Percentiles rank a stretch among this genome's conserved stretches.
These are phyloP conservation scores for Clusia tigrina DNA, from an alignment of 2,888 invertebrate species.

Conservation along the genomic window DNA sequence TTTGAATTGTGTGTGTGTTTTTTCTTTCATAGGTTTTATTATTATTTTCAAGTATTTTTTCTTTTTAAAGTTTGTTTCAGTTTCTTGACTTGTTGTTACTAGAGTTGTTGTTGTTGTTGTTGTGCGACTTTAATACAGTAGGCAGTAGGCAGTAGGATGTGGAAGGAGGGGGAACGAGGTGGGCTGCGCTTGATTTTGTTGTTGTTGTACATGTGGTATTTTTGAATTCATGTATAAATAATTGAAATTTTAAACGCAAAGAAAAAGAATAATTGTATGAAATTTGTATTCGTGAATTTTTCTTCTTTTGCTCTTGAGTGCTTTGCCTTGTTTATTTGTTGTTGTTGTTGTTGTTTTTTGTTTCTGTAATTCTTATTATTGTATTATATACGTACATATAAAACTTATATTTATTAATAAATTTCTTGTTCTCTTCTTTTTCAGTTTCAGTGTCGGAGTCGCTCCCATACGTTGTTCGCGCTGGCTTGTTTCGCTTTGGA, in stretches of 20 bases:
- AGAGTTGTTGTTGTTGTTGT: neutral
- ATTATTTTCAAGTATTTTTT: neutral
- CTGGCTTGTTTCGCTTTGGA: neutral
- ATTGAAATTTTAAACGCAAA: conserved; percentile 6
- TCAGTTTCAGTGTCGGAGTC: conserved; percentile 6
- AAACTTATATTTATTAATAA: neutral
- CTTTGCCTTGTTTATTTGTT: neutral
- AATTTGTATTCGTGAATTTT: conserved; percentile 3
- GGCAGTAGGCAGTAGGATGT: neutral
- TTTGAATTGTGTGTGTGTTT: conserved; percentile 7
- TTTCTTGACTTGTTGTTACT: conserved; percentile 7
- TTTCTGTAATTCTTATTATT: neutral
- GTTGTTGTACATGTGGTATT: neutral
- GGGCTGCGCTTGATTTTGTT: conserved; percentile 1
- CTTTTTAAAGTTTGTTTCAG: conserved; percentile 1
- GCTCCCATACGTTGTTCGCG: neutral
- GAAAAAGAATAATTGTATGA: neutral
- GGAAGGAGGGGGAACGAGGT: neutral
- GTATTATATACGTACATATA: neutral
- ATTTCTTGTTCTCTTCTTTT: conserved; percentile 8
- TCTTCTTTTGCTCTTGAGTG: neutral
- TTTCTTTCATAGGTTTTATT: conserved; percentile 7
- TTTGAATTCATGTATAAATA: conserved; percentile 1
- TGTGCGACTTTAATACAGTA: neutral
- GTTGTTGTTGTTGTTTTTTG: neutral